Percentiles rank a stretch among this genome's conserved stretches.
Evolutionary conservation across 2,113 vertebrate genomes (phyloP).

Genomic region (Nycticorax nycticorax): DNA sequence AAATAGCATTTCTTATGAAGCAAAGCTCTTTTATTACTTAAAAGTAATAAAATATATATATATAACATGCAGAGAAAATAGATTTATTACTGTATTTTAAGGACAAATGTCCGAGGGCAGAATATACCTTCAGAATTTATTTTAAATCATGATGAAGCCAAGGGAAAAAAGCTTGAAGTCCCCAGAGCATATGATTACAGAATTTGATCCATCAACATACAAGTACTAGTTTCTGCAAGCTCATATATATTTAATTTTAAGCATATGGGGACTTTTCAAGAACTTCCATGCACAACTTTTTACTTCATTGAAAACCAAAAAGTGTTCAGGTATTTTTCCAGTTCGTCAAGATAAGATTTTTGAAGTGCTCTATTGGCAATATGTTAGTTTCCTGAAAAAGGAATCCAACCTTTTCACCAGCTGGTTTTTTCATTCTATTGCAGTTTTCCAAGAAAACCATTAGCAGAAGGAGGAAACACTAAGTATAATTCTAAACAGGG

Average conservation of each 20-base stretch:
- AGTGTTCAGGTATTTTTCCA: conserved; percentile 37
- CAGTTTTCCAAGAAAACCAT: conserved; percentile 50
- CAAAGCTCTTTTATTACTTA: not conserved
- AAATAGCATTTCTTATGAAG: not conserved
- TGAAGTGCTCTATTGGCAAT: conserved; percentile 35
- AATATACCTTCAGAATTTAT: not conserved
- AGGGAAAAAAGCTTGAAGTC: not conserved
- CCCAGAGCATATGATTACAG: not conserved
- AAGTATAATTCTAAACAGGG: not conserved
- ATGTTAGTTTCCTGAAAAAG: conserved; percentile 19
- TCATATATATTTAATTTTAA: not conserved
- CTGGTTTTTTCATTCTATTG: conserved; percentile 40
- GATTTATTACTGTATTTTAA: not conserved
- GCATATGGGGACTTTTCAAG: not conserved
- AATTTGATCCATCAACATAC: not conserved
- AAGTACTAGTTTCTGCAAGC: not conserved
- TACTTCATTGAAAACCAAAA: conserved; percentile 4
- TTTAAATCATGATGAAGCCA: not conserved
- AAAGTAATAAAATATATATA: not conserved
- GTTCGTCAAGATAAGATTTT: conserved; percentile 46
- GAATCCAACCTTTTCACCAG: conserved; percentile 2
- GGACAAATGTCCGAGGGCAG: not conserved
- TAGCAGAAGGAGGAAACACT: conserved; percentile 27
- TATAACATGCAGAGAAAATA: not conserved
- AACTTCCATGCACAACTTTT: not conserved